Conservation (phyloP, 2,113 vertebrate genomes). For the Pagrus major region DNA sequence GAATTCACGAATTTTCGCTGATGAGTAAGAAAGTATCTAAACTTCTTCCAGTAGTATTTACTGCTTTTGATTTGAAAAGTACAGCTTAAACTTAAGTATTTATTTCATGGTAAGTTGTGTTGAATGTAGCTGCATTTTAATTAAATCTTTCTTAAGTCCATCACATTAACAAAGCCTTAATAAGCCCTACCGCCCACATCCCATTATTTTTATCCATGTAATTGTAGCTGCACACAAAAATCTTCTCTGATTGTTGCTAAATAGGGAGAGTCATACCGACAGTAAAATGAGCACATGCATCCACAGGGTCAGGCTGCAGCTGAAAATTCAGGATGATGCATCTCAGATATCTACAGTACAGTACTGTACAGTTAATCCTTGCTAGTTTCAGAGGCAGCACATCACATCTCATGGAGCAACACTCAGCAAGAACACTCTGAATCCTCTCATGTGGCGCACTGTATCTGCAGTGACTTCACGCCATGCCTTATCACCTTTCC, state of each 20-base stretch:
- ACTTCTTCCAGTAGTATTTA: neutral
- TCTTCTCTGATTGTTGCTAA: neutral
- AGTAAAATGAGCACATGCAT: neutral
- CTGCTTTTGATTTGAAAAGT: neutral
- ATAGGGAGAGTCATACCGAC: neutral
- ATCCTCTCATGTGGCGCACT: neutral
- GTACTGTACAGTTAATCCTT: too few relatives aligned
- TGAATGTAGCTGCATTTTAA: conserved; percentile 4
- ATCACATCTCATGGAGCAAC: conserved; percentile 21
- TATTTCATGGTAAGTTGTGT: neutral
- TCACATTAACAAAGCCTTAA: conserved; percentile 10
- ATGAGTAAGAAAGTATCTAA: neutral
- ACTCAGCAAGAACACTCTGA: neutral
- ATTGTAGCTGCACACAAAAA: neutral
- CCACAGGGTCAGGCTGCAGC: neutral
- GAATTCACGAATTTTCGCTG: too few relatives aligned
- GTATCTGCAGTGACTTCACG: neutral
- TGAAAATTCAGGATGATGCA: conserved; percentile 14
- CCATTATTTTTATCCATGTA: neutral
- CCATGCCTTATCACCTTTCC: neutral
- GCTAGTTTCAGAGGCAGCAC: conserved; percentile 32
- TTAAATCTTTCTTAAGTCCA: neutral
- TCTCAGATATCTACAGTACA: conserved; percentile 17
- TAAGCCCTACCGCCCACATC: neutral
- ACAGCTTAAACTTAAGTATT: neutral